A percentile compares a stretch with the other conserved stretches of the same genome.
Conservation (phyloP, 2,113 vertebrate genomes). For the Heterotilapia buettikoferi region DNA sequence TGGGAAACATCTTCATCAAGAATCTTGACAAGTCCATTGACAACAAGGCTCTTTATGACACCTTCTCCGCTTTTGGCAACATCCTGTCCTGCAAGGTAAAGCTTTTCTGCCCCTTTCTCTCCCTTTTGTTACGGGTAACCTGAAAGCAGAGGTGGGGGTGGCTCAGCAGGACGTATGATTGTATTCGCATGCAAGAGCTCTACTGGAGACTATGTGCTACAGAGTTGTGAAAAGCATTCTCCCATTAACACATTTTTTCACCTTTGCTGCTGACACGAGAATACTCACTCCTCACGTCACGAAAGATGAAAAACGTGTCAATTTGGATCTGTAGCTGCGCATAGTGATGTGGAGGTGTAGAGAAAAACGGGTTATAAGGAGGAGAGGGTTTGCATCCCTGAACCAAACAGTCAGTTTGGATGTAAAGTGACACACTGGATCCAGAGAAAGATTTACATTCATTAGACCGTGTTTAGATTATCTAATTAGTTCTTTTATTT, state of each 20-base stretch:
- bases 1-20: constrained; percentile 99
- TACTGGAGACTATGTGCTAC: neutral
- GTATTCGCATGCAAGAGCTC: neutral
- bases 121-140: neutral
- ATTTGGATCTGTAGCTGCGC: neutral
- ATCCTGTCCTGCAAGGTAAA: constrained; percentile 98
- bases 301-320: neutral
- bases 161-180: neutral
- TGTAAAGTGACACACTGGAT: neutral
- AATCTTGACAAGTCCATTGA: constrained; percentile 99
- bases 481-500: neutral
- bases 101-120: neutral
- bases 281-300: neutral
- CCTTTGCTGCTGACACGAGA: neutral
- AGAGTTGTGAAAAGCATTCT: neutral
- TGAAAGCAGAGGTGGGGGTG: neutral
- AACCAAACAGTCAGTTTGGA: neutral
- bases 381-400: neutral
- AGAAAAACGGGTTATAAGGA: neutral
- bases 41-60: constrained; percentile 98
- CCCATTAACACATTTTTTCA: neutral
- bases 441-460: neutral
- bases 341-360: neutral
- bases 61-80: constrained; percentile 98
- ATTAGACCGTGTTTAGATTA: neutral